phyloP scores from a whole-genome alignment of 2,113 vertebrate species.

The Cathartes aura region DNA sequence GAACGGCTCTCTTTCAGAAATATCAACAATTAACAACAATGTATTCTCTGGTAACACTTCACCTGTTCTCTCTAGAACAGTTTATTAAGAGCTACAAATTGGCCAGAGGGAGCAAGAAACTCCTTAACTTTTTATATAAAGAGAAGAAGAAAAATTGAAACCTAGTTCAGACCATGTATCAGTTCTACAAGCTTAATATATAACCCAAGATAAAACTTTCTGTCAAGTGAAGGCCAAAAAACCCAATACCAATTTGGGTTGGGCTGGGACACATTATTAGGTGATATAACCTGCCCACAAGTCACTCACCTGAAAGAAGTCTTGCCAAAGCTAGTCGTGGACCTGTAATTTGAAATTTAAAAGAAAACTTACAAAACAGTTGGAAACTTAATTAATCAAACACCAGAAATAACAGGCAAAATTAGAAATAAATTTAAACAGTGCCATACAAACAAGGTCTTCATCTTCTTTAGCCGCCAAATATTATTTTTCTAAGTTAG shows the following conservation, averaged over 20 bases:
- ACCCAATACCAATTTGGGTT: not conserved
- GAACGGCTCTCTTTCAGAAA: not conserved
- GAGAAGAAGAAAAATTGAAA: not conserved
- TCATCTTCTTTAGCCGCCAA: not conserved
- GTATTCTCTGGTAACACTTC: not conserved
- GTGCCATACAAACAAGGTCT: not conserved
- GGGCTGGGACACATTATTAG: not conserved
- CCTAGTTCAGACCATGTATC: not conserved
- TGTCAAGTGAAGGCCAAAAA: not conserved
- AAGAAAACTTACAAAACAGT: conserved; percentile 56
- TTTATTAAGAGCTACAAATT: not conserved
- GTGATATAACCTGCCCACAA: not conserved
- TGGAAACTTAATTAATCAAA: not conserved
- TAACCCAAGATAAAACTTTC: not conserved
- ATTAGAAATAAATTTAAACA: not conserved
- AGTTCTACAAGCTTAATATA: not conserved
- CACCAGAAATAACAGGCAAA: not conserved
- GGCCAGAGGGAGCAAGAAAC: not conserved
- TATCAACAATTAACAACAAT: not conserved
- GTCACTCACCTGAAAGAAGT: conserved; percentile 83
- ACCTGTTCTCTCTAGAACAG: not conserved
- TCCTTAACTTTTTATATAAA: not conserved
- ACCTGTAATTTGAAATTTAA: conserved; percentile 75
- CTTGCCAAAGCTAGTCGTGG: conserved; percentile 77
- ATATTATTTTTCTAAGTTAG: not conserved